A percentile compares a stretch with the other conserved stretches of the same genome.
Conservation (phyloP, 2,888 invertebrate genomes). For the Himalopsyche kuldschensis region DNA sequence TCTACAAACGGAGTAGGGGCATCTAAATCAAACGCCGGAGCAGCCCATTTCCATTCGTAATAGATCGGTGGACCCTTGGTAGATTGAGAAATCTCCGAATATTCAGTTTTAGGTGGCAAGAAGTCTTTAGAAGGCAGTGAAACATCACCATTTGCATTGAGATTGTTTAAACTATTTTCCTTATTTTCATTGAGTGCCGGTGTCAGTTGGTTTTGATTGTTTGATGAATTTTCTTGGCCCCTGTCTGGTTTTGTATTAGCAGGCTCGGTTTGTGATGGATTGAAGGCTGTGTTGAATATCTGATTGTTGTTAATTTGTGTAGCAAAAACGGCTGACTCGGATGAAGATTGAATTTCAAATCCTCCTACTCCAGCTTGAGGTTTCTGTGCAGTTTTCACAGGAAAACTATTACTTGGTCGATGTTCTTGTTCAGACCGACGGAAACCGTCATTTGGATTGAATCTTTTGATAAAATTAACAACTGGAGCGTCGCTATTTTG, state of each 20-base stretch:
- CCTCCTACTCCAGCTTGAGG: neutral
- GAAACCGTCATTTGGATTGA: conserved; percentile 52
- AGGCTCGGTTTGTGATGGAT: neutral
- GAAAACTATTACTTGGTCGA: conserved; percentile 2
- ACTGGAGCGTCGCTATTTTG: conserved; percentile 46
- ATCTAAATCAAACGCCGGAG: conserved; percentile 61
- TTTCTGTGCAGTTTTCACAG: neutral
- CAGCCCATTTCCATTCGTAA: conserved; percentile 69
- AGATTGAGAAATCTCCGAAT: conserved; percentile 50
- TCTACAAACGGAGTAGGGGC: conserved; percentile 49
- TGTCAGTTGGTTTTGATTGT: neutral
- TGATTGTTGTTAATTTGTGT: conserved; percentile 18
- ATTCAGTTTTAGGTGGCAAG: conserved; percentile 59
- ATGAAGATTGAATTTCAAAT: conserved; percentile 37
- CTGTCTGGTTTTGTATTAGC: neutral
- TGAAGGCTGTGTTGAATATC: conserved; percentile 18
- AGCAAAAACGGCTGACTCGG: conserved; percentile 32
- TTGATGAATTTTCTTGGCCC: neutral
- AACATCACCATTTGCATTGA: conserved; percentile 17
- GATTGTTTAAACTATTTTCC: neutral
- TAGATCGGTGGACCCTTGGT: conserved; percentile 66
- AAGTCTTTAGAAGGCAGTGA: conserved; percentile 48
- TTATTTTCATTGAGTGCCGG: neutral
- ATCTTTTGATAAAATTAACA: conserved; percentile 54
- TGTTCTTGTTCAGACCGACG: neutral